Base-by-base conservation (phyloP, 2,888 invertebrate species). In the Microctonus hyperodae region DNA sequence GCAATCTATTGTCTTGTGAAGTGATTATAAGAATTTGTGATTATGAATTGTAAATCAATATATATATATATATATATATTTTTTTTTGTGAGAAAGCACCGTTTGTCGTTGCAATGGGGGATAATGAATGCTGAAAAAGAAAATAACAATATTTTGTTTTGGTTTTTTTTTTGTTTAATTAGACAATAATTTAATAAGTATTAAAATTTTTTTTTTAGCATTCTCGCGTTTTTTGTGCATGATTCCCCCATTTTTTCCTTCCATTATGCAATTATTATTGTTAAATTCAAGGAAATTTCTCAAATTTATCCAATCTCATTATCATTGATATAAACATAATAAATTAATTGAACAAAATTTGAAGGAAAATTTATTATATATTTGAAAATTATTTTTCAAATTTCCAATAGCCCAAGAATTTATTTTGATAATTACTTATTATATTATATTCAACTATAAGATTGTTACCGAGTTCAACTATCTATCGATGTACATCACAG, bases 261-360 rank as follows among this genome's bases (percentile, higher is more conserved):
- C 33, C 35, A 53, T 16, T 48, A 61, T 37, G 31, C 4, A 62
- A 37, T 25, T 51, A 23, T 23, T 50, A 22, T 59, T 66, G 25
- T 56, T 56, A 20, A 37, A 51, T 57, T 28, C 23, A 37, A 51
- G n/a, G 53, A 62, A 33, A 35, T 35, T 62, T 62, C 35, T 53
- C 35, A 35, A 62, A 62, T 23, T 35, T 13, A 53, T 35, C 62
- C 56, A 67, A 62, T 67, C 61, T 66, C 62, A 62, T 44, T 66
- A 66, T 66, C 55, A 62, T 66, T 66, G 44, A 53, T 65, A 53
- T 65, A 60, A 65, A 55, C 65, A n/a, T 60, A 59, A 59, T 59
- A 55, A 65, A 65, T 65, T 60, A 65, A 65, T 55, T 63, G 63
- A 55, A 55, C 28, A 28, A 28, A 28, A 28, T 28, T 28, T 28